These are phyloP conservation scores for Drosophila santomea DNA, from an alignment of 1,140 invertebrate species.

Conservation along the genomic window DNA sequence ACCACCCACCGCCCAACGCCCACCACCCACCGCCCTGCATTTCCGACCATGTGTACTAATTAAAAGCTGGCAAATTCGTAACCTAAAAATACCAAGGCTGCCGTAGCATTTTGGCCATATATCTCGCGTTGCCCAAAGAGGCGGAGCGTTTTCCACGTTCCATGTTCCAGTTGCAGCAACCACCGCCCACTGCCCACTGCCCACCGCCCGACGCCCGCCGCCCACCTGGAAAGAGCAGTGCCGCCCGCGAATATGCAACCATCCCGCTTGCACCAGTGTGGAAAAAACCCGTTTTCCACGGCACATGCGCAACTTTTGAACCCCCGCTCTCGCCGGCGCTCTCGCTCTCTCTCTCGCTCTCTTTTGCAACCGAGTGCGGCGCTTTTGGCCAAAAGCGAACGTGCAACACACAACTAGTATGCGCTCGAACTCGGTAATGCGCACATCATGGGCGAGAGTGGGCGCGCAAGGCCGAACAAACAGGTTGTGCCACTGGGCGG, in stretches of 20 bases:
- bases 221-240: slow-evolving; percentile 68
- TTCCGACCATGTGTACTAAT: slow-evolving; percentile 63
- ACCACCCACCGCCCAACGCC: not conserved
- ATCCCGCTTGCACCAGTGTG: slow-evolving; percentile 49
- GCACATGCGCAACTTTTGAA: slow-evolving; percentile 52
- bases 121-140: slow-evolving; percentile 38
- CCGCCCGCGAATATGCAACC: slow-evolving; percentile 6
- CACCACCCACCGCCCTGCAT: not conserved
- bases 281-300: slow-evolving; percentile 66
- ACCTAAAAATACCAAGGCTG: slow-evolving; percentile 63
- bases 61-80: slow-evolving; percentile 71
- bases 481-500: slow-evolving; percentile 1
- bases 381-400: slow-evolving; percentile 53
- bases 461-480: slow-evolving; percentile 61
- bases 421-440: slow-evolving; percentile 81
- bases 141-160: slow-evolving; percentile 67
- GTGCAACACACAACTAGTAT: slow-evolving; percentile 82
- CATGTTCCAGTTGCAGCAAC: slow-evolving; percentile 57
- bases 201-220: slow-evolving; percentile 16
- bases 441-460: slow-evolving; percentile 81
- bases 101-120: slow-evolving; percentile 49
- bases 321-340: slow-evolving; percentile 34
- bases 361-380: slow-evolving; percentile 27
- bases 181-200: slow-evolving; percentile 13
- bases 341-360: slow-evolving; percentile 24